phyloP scores from a whole-genome alignment of 2,797 vertebrate genomes.

The Pantherophis alleghaniensis region DNA sequence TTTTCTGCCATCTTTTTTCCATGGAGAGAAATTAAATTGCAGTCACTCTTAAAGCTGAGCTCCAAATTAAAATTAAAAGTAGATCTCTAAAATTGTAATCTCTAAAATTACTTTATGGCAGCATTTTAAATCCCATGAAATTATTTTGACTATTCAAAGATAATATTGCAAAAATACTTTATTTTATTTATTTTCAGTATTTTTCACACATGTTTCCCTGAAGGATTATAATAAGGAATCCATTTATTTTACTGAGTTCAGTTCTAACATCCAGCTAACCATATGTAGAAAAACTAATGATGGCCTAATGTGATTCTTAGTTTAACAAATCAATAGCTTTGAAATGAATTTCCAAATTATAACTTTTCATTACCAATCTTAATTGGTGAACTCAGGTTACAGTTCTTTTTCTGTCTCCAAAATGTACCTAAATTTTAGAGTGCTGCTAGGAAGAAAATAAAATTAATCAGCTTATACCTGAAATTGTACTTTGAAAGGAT shows the following conservation, averaged over 20 bases:
- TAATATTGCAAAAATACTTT: not conserved
- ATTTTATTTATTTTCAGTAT: not conserved
- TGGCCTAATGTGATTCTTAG: not conserved
- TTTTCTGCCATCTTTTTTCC: constrained; percentile 4
- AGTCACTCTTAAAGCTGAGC: constrained; percentile 30
- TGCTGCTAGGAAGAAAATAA: not conserved
- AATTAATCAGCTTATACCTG: not conserved
- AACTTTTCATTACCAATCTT: not conserved
- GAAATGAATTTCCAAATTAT: not conserved
- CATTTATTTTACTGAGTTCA: not conserved
- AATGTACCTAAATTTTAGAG: not conserved
- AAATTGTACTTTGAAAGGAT: not conserved
- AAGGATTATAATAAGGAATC: not conserved
- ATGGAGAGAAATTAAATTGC: constrained; percentile 20
- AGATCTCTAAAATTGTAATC: not conserved
- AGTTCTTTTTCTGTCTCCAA: not conserved
- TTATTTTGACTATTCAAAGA: not conserved
- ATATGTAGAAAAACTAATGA: not conserved
- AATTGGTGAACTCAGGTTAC: not conserved
- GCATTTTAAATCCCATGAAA: not conserved
- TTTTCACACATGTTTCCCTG: not conserved
- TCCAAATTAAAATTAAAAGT: constrained; percentile 31
- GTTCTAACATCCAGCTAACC: not conserved
- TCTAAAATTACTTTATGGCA: not conserved
- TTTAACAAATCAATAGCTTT: not conserved